These are phyloP conservation scores for Catharus minimus DNA, from an alignment of 2,113 vertebrate genomes.

Conservation along the genomic window DNA sequence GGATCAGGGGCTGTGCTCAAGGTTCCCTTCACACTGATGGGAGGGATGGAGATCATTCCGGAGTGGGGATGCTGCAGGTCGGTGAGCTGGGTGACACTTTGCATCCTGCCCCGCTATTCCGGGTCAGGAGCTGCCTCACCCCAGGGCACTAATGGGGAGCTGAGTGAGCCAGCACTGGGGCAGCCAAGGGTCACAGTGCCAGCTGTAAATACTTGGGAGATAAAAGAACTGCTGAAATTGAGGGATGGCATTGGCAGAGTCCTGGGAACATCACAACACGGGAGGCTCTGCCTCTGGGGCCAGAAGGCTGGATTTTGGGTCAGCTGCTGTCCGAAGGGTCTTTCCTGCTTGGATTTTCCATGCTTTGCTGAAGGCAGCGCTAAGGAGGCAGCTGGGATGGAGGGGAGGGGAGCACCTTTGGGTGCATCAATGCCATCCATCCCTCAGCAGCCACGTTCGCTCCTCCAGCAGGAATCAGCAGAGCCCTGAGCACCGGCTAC, in stretches of 20 bases:
- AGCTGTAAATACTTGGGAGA: not conserved
- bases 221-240: not conserved
- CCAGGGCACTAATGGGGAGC: not conserved
- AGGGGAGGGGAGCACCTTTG: not conserved
- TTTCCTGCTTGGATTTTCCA: not conserved
- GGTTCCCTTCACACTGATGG: accelerated
- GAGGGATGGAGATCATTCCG: not conserved
- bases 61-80: accelerated
- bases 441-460: accelerated
- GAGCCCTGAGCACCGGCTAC: constrained; percentile 74
- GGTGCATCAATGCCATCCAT: accelerated
- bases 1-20: not conserved
- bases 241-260: not conserved
- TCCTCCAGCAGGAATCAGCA: constrained; percentile 63
- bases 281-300: accelerated
- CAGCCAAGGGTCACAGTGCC: not conserved
- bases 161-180: not conserved
- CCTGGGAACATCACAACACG: accelerated
- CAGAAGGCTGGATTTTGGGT: not conserved
- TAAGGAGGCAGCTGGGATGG: accelerated
- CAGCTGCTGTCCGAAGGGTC: accelerated
- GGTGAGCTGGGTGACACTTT: not conserved
- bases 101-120: accelerated
- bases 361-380: not conserved
- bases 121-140: accelerated